Evolutionary conservation across 1,140 invertebrate genomes (phyloP), one percentile per base, ranked within the genome.

Genomic region (Ladona fulva): DNA sequence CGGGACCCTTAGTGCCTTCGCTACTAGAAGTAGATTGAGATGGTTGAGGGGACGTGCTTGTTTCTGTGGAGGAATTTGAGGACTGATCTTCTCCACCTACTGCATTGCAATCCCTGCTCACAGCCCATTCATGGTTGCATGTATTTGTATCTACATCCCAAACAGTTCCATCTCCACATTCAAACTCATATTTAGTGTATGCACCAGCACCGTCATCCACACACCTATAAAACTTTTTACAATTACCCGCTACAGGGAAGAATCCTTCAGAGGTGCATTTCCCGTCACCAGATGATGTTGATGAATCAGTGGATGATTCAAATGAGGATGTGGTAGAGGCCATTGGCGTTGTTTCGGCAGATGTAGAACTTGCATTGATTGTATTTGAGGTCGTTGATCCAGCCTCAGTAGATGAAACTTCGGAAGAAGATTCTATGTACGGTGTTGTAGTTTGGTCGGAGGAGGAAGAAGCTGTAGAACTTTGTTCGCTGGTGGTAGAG

Each of bases 221-320:
- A 84, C 93, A 94, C 84, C 92, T 88, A 82, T 93, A 93, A 83
- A 94, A 94, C 83, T 92, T 92, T 79, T 85, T 89, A 80, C 93
- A 95, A 80, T 92, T 86, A 24, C 87, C 84, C 44, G 85, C 81
- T 81, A 93, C 89, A 10, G 86, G 85, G 79, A 89, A 86, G 84
- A 92, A 93, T 80, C 92, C 92, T 85, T 88, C 88, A 77, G 83
- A 77, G 75, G 79, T 80, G 80, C 89, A 90, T 44, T 81, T 78
- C 7, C 66, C 42, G 12, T 24, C 14, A 37, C 29, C 29, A 3
- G 52, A 3, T 66, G 14, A 22, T 16, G n/a, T 66, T 66, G 16
- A 3, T 3, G 16, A 19, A 66, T 16, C 16, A 16, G n/a, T 19
- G 52, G 52, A 66, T 19, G 16, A 16, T 66, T 3, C 52, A 12